Evolutionary conservation across 2,113 vertebrate genomes (phyloP), one percentile per base, ranked within the genome.

Genomic region (Scomber scombrus): DNA sequence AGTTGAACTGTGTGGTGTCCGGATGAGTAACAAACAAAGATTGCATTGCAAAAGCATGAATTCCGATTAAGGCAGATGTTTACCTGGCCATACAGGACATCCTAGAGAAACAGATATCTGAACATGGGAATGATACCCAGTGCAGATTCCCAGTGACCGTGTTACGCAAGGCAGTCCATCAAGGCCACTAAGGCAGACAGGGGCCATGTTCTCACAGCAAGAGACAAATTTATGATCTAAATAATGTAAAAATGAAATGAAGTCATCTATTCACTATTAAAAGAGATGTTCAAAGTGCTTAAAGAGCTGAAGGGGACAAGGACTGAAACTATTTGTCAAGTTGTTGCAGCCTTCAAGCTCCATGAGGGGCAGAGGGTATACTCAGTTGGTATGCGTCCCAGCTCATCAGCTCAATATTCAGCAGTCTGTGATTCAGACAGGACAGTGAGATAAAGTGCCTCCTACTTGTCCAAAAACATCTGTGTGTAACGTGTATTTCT

Each of bases 111-210:
- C 12, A 58, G 49, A 49, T 66, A 73, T 73, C 34, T 55, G 61
- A 71, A 87, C 85, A 85, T 93, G 88, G 90, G 90, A 94, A 92
- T 88, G 75, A 82, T 64, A 75, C 40, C 15, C 40, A 78, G 74
- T 10, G 45, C 57, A 70, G 64, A 71, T 93, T 93, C 85, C 88
- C 91, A 93, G 90, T 82, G 75, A 73, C 56, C 62, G 21, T 54
- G 51, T 83, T 87, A 82, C 6, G 23, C 60, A 89, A 85, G 65
- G 18, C 80, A 77, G 78, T 74, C 55, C 57, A 79, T 75, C 31
- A 78, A 64, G 71, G 45, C 60, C 55, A 73, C 19, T 6, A 23
- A 78, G 68, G 79, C 82, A 80, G 74, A 77, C 62, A 72, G 46
- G 55, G 85, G 89, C 26, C 76, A 87, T 78, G 66, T 87, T 92